Evolutionary conservation across 2,113 vertebrate species (phyloP).

Genomic region (Salvelinus namaycush): DNA sequence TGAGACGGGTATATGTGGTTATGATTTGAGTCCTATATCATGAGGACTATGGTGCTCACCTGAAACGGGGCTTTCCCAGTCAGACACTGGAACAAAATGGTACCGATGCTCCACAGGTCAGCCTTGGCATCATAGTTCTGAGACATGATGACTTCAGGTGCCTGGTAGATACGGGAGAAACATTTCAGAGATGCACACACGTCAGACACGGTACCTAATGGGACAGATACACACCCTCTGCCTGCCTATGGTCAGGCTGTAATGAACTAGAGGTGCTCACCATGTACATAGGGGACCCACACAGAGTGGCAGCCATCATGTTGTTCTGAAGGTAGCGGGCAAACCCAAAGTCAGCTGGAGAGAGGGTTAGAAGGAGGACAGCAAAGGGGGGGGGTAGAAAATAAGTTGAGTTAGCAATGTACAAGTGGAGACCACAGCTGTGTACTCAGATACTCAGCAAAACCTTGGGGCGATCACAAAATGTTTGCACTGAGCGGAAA

Average conservation of each 20-base stretch:
- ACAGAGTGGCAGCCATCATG: slow-evolving; percentile 97
- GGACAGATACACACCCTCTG: neutral
- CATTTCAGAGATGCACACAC: neutral
- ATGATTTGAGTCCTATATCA: no score
- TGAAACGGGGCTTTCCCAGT: slow-evolving; percentile 97
- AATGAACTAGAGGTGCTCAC: slow-evolving; percentile 63
- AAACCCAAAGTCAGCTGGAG: slow-evolving; percentile 93
- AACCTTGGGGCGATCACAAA: neutral
- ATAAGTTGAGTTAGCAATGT: neutral
- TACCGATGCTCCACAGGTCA: slow-evolving; percentile 97
- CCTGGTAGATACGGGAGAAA: slow-evolving; percentile 67
- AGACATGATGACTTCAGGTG: slow-evolving; percentile 98
- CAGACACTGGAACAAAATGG: slow-evolving; percentile 96
- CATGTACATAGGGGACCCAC: slow-evolving; percentile 99
- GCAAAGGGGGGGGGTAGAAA: neutral
- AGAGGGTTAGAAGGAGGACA: neutral
- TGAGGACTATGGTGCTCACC: slow-evolving; percentile 64
- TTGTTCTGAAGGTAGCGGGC: slow-evolving; percentile 96
- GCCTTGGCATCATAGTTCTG: slow-evolving; percentile 97
- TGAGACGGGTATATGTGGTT: no score
- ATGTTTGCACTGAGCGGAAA: neutral
- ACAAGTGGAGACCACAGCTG: neutral
- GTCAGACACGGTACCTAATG: neutral
- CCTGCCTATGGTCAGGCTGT: neutral
- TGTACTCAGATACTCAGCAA: neutral